Conservation (phyloP, 2,888 invertebrate genomes). For the Dryobotodes eremita region DNA sequence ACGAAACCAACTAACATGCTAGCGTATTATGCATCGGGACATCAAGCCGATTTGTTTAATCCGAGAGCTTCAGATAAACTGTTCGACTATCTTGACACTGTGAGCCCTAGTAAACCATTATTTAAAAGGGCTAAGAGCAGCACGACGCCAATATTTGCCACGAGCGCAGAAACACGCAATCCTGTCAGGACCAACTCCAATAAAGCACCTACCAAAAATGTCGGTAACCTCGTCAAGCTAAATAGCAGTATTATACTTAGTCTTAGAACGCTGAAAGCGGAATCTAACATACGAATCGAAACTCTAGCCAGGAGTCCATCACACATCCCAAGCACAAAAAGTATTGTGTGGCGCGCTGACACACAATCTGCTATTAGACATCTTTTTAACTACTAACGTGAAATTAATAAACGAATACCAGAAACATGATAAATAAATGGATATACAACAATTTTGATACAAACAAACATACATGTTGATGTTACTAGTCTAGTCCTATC, state of each 20-base stretch:
- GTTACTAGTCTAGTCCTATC: neutral
- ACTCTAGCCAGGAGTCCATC: too few relatives aligned
- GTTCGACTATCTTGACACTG: neutral
- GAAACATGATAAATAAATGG: neutral
- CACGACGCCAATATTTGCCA: conserved; percentile 19
- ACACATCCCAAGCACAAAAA: conserved; percentile 4
- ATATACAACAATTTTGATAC: neutral
- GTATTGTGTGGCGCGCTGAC: conserved; percentile 22
- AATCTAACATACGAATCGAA: neutral
- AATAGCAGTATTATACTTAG: neutral
- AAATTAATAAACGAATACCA: neutral
- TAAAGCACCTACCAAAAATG: neutral
- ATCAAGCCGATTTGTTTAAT: neutral
- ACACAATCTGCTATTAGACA: neutral
- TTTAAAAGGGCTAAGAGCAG: neutral
- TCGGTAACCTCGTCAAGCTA: neutral
- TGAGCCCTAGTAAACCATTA: neutral
- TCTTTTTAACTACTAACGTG: conserved; percentile 20
- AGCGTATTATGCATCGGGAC: neutral
- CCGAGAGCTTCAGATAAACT: neutral
- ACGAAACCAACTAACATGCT: neutral
- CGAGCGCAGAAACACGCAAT: neutral
- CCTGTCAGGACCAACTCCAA: neutral
- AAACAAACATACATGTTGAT: neutral
- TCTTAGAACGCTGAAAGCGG: neutral